These are phyloP conservation scores for Drosophila cyrtoloma DNA, from an alignment of 2,888 invertebrate species.

Conservation along the genomic window DNA sequence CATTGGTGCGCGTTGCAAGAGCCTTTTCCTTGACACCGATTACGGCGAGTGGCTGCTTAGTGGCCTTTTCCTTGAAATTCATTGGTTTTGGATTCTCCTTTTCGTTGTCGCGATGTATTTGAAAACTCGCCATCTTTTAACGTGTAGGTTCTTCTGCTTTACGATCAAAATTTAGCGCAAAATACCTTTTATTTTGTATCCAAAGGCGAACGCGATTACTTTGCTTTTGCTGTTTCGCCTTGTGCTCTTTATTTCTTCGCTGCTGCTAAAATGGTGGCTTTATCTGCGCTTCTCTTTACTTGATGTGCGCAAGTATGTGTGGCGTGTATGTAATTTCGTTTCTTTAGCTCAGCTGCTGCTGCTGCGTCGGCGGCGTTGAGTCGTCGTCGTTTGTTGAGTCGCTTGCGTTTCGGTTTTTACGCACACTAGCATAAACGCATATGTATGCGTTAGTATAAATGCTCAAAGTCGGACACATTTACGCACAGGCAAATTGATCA, in stretches of 20 bases:
- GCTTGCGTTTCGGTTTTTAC: constrained; percentile 48
- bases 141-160: constrained; percentile 2
- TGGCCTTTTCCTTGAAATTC: constrained; percentile 49
- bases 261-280: constrained; percentile 64
- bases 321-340: constrained; percentile 38
- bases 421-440: constrained; percentile 56
- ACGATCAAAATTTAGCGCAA: constrained; percentile 1
- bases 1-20: constrained; percentile 65
- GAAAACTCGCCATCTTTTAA: constrained; percentile 88
- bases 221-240: constrained; percentile 28
- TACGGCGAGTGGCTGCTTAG: constrained; percentile 70
- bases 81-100: constrained; percentile 86
- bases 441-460: constrained; percentile 37
- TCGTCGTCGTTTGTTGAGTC: constrained; percentile 50
- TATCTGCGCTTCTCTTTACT: constrained; percentile 58
- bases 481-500: constrained; percentile 56
- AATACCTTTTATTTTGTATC: constrained; percentile 35
- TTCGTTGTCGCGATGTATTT: constrained; percentile 92
- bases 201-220: constrained; percentile 33
- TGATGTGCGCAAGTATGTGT: constrained; percentile 26
- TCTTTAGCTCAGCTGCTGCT: constrained; percentile 58
- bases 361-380: constrained; percentile 51
- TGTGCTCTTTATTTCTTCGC: constrained; percentile 35
- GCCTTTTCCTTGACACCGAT: constrained; percentile 70
- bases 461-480: constrained; percentile 47